Evolutionary conservation across 2,113 vertebrate species (phyloP).

Genomic region (Chaetorhynchus papuensis): DNA sequence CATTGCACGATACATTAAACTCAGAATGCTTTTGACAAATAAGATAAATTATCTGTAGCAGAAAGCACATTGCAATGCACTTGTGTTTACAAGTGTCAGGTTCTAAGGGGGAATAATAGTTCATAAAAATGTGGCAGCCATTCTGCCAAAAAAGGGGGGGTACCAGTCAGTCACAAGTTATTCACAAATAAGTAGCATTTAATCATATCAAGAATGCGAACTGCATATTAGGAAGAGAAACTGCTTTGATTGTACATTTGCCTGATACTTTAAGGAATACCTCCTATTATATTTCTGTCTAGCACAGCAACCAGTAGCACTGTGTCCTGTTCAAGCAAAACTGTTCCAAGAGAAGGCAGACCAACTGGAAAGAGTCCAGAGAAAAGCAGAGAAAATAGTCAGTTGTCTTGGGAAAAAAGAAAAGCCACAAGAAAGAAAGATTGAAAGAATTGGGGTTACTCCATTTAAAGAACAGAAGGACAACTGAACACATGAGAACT

Average conservation of each 20-base stretch:
- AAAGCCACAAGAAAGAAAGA: background rate
- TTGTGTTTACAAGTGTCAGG: background rate
- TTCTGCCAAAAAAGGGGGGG: background rate
- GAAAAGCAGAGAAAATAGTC: background rate
- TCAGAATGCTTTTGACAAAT: background rate
- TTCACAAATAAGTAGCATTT: accelerated
- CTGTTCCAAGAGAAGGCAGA: background rate
- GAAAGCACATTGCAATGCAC: background rate
- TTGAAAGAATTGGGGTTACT: background rate
- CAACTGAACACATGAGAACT: background rate
- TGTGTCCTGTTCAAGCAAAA: background rate
- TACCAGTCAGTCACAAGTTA: background rate
- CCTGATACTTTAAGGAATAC: background rate
- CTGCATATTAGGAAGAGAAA: background rate
- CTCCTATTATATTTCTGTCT: background rate
- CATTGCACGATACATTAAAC: background rate
- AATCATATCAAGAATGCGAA: background rate
- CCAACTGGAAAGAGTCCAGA: background rate
- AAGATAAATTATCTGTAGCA: background rate
- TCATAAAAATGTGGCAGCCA: background rate
- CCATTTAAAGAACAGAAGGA: background rate
- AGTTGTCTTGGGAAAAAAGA: background rate
- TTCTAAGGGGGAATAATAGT: background rate
- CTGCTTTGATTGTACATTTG: background rate
- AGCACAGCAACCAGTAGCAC: background rate